phyloP scores from a whole-genome alignment of 2,797 vertebrate genomes.

The Tauraco hartlaubi region DNA sequence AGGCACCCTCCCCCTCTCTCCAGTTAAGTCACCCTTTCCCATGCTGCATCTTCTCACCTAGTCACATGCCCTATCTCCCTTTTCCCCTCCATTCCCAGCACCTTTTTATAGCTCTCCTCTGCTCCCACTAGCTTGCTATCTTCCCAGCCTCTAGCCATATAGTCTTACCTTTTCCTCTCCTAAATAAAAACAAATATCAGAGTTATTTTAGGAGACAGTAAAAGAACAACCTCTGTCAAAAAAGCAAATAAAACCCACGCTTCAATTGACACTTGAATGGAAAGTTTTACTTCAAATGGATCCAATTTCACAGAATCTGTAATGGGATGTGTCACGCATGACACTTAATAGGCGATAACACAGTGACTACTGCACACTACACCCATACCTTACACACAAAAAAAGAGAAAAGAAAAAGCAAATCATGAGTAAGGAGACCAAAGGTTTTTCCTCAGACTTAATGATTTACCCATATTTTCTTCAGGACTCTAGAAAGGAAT shows the following conservation, averaged over 20 bases:
- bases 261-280: conserved; percentile 18
- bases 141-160: neutral
- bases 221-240: conserved; percentile 9
- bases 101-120: neutral
- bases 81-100: neutral
- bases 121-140: neutral
- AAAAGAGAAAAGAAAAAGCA: neutral
- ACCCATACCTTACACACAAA: neutral
- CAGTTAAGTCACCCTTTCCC: neutral
- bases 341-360: conserved; percentile 41
- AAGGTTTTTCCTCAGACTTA: neutral
- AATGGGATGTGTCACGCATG: neutral
- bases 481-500: conserved; percentile 10
- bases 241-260: neutral
- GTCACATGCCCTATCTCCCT: neutral
- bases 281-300: conserved; percentile 27
- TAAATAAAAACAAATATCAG: conserved; percentile 28
- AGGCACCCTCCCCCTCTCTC: neutral
- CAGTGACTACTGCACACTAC: neutral
- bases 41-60: neutral
- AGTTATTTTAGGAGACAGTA: conserved; percentile 36
- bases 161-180: neutral
- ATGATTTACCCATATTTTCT: conserved; percentile 21
- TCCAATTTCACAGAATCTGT: neutral
- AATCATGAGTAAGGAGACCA: neutral